Evolutionary conservation across 2,797 vertebrate species (phyloP).

Genomic region (Nothura maculosa): DNA sequence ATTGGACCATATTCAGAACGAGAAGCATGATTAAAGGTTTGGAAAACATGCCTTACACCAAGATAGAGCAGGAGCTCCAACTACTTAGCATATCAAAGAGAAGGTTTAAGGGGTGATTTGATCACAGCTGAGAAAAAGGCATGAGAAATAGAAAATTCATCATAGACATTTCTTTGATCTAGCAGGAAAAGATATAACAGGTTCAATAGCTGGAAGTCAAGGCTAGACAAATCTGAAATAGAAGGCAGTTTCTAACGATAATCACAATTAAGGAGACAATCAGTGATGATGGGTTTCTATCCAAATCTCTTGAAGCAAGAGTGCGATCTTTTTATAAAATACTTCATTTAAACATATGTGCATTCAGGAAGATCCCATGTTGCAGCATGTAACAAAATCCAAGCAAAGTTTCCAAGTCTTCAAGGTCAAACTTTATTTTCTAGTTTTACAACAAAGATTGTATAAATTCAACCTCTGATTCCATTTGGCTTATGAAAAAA

Average conservation of each 20-base stretch:
- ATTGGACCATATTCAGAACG: slow-evolving; percentile 7
- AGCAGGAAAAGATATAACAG: slow-evolving; percentile 5
- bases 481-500: neutral
- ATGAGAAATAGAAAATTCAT: slow-evolving; percentile 41
- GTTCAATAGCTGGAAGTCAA: slow-evolving; percentile 27
- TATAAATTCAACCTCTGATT: neutral
- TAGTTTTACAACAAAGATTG: neutral
- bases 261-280: neutral
- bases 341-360: neutral
- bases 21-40: slow-evolving; percentile 57
- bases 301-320: neutral
- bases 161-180: slow-evolving; percentile 59
- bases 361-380: neutral
- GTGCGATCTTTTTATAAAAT: neutral
- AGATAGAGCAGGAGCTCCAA: slow-evolving; percentile 46
- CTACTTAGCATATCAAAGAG: slow-evolving; percentile 64
- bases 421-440: neutral
- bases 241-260: neutral
- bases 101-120: slow-evolving; percentile 56
- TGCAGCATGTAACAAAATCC: neutral
- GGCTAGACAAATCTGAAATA: slow-evolving; percentile 14
- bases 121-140: slow-evolving; percentile 41
- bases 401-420: neutral
- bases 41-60: slow-evolving; percentile 41
- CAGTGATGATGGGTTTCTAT: neutral